Base-by-base conservation (phyloP, 2,113 vertebrate genomes). In the Sceloporus tristichus region DNA sequence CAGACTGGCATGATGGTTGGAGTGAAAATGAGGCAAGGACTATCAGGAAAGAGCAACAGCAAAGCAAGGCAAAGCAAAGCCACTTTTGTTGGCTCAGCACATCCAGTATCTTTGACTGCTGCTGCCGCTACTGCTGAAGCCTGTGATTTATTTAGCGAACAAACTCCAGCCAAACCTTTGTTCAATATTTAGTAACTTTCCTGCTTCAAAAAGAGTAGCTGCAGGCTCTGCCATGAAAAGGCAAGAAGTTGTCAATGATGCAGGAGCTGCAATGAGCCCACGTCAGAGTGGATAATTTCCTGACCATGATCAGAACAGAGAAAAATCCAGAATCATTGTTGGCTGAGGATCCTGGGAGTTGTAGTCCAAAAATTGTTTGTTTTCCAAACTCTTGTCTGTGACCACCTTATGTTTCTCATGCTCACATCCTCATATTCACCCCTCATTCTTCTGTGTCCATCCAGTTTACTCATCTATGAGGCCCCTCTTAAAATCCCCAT, bases 101-200 rank as follows among this genome's bases (percentile, higher is more conserved):
- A 84, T 56, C 3, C 18, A 23, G 16, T 13, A 54, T 25, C 42
- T 82, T 76, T 68, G 78, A 70, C 56, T 66, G n/a, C 62, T 56
- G 75, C 59, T 14, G 11, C 18, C 16, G 59, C 48, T 48, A 48
- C 75, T 25, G 62, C 48, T 78, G 59, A 68, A 88, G 87, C 73
- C 62, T 62, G 48, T 78, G 74, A 84, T 88, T 88, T 87, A 81
- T 82, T 87, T 84, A 70, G 81, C 70, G 74, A 38, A 53, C 10
- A 76, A 83, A 56, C 42, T 68, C 87, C 23, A 68, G 75, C 23
- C 74, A 88, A 84, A 54, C 9, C 40, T 70, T 56, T 54, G 62
- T 75, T 83, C 62, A 82, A 56, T 87, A 87, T 87, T 87, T 74
- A 80, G 78, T 75, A 71, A 76, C 29, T 83, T 83, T 68, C 56